phyloP scores from a whole-genome alignment of 1,140 invertebrate genomes.

The Drosophila bipectinata region DNA sequence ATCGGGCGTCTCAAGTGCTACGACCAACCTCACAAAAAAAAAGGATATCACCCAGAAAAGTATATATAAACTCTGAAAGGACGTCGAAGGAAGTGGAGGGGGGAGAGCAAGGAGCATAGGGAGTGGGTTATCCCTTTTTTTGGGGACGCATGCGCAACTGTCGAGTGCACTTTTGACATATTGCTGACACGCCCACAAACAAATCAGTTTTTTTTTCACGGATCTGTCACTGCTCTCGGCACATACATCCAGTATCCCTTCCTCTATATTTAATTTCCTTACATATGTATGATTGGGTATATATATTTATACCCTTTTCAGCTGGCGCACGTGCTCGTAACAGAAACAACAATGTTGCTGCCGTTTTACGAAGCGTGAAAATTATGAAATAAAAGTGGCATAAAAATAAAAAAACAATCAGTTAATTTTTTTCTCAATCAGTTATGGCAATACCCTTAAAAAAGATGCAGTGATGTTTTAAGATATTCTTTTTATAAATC shows the following conservation, averaged over 20 bases:
- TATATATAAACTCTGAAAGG: not conserved
- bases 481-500: too few species aligned
- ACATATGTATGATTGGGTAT: not conserved
- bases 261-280: not conserved
- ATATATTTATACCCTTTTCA: conserved; percentile 7
- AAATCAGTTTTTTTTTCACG: conserved; percentile 47
- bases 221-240: conserved; percentile 21
- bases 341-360: conserved; percentile 58
- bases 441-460: not conserved
- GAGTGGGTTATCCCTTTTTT: conserved; percentile 17
- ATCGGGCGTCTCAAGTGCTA: conserved; percentile 19
- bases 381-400: conserved; percentile 50
- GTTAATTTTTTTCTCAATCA: not conserved
- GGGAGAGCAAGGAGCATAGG: too few species aligned
- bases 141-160: conserved; percentile 49
- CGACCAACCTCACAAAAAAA: conserved; percentile 1
- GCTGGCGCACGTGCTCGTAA: conserved; percentile 58
- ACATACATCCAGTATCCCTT: not conserved
- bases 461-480: too few species aligned
- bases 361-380: conserved; percentile 68
- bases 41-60: conserved; percentile 1
- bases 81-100: not conserved
- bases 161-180: conserved; percentile 72
- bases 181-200: conserved; percentile 74
- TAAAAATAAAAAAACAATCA: conserved; percentile 15